A percentile compares a stretch with the other conserved stretches of the same genome.
Evolutionary conservation across 1,140 invertebrate species (phyloP).

Genomic region (Leucophenga varia): DNA sequence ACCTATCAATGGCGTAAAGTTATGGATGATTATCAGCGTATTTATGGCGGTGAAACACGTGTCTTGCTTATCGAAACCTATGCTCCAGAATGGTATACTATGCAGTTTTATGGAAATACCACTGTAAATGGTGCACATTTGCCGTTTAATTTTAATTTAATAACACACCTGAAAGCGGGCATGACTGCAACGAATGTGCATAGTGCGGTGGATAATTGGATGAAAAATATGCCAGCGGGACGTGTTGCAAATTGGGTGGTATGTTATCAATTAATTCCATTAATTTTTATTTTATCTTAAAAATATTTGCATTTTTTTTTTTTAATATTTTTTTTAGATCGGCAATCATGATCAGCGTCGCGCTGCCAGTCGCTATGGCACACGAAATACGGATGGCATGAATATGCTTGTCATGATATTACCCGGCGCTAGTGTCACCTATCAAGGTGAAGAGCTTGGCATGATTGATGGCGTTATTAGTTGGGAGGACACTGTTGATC

Average conservation of each 20-base stretch:
- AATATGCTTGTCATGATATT: constrained; percentile 69
- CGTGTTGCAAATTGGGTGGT: constrained; percentile 59
- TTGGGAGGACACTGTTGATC: constrained; percentile 58
- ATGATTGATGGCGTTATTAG: constrained; percentile 68
- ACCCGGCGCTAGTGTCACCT: constrained; percentile 75
- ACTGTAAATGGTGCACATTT: constrained; percentile 59
- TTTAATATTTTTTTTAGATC: no score
- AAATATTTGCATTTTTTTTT: no score
- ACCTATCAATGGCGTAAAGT: constrained; percentile 64
- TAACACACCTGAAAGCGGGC: constrained; percentile 37
- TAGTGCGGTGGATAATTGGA: constrained; percentile 55
- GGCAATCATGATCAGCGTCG: constrained; percentile 69
- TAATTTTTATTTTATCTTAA: no score
- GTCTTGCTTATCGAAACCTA: constrained; percentile 74
- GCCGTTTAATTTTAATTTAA: constrained; percentile 64
- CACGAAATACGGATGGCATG: constrained; percentile 64
- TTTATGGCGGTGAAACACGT: constrained; percentile 57
- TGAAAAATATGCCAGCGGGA: constrained; percentile 39
- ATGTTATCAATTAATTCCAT: constrained; percentile 25
- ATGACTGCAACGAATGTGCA: constrained; percentile 54
- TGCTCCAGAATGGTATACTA: constrained; percentile 53
- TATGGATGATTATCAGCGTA: constrained; percentile 60
- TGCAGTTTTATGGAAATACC: constrained; percentile 62
- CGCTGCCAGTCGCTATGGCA: constrained; percentile 63
- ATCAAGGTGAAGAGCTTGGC: constrained; percentile 65